A percentile compares a stretch with the other conserved stretches of the same genome.
Conservation (phyloP, 2,113 vertebrate genomes). For the Leiothrix lutea region DNA sequence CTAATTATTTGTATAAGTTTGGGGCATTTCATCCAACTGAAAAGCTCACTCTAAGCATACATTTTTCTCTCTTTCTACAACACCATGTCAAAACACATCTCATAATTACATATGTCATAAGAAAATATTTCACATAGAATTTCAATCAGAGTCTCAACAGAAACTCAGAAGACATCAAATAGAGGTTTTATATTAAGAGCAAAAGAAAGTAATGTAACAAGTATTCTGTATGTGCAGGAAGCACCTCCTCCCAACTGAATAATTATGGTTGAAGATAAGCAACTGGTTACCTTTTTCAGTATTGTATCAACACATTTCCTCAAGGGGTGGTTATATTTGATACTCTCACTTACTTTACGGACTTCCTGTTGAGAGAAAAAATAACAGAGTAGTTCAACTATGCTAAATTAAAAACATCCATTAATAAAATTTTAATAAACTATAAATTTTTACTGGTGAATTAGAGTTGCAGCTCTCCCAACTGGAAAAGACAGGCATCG, state of each 20-base stretch:
- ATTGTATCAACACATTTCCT: conserved; percentile 92
- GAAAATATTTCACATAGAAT: not conserved
- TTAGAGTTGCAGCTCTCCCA: not conserved
- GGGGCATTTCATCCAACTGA: not conserved
- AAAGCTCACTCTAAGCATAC: not conserved
- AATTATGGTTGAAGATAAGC: not conserved
- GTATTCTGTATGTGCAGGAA: not conserved
- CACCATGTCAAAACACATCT: not conserved
- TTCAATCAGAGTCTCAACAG: not conserved
- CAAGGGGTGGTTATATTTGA: conserved; percentile 84
- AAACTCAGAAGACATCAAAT: not conserved
- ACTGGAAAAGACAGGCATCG: not conserved
- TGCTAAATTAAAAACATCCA: not conserved
- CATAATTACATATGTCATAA: not conserved
- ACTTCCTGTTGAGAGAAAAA: conserved; percentile 79
- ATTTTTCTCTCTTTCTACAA: not conserved
- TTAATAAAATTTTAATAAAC: not conserved
- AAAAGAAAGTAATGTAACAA: not conserved
- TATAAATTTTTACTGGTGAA: not conserved
- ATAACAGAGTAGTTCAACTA: not conserved
- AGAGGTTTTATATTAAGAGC: not conserved
- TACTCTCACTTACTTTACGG: conserved; percentile 78
- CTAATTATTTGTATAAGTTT: not conserved
- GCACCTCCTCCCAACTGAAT: not conserved
- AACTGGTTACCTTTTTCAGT: conserved; percentile 85